Evolutionary conservation across 2,113 vertebrate species (phyloP), one percentile per base, ranked within the genome.

Genomic region (Ondatra zibethicus): DNA sequence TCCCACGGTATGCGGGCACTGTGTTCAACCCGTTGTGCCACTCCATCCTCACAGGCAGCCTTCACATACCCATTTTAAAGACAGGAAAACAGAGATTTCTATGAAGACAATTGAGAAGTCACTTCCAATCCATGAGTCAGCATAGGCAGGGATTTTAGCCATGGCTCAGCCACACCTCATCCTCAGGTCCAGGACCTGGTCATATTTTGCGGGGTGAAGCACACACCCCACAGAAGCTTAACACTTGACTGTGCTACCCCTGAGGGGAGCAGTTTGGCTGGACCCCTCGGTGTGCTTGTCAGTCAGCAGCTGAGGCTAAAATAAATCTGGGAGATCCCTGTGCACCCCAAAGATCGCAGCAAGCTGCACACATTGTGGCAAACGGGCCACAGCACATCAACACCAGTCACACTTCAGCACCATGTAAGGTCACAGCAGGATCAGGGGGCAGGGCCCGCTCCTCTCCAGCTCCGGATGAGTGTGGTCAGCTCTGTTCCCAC

Each of bases 1-100:
- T 50, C 36, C 55, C 29, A 31, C 2, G 1, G n/a, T 11, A 21
- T 31, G 19, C 42, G 3, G 27, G 4, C 1, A 0, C 4, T 0
- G 7, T 0, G 4, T 3, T 12, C 12, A 11, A 3, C 70, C 36
- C 16, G 2, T 19, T n/a, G 6, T 2, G 36, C 21, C 13, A 9
- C 58, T 4, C 50, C 23, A 0, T 45, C 58, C 42, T 39, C 58
- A 21, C 0, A 27, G 7, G 23, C 82, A 11, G 36, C 85, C 61
- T 39, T 65, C 8, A 16, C 13, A 7, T 6, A 25, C 70, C 76
- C 58, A 39, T 63, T 84, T 84, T 25, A 85, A 36, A 91, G 76
- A 31, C 6, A 25, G 63, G 70, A 58, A 73, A 72, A 42, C 0
- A 2, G 39, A 86, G 80, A 45, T 33, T 50, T 33, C 72, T 58